Evolutionary conservation across 2,113 vertebrate species (phyloP), one percentile per base, ranked within the genome.

Genomic region (Gobiocypris rarus): DNA sequence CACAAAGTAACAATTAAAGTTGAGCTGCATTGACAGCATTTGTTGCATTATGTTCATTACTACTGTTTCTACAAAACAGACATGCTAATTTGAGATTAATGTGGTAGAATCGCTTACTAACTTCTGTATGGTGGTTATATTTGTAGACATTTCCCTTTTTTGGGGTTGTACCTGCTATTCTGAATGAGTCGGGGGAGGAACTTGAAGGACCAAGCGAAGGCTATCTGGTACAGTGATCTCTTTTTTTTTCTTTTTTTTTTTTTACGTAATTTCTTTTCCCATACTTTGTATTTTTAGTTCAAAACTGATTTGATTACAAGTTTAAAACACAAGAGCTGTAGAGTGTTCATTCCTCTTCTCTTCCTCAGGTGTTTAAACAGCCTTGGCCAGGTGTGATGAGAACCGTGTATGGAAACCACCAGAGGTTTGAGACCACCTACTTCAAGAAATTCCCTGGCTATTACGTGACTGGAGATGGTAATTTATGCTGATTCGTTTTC

Each of bases 331-430:
- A 22, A 34, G 17, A 9, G 15, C 24, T 54, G 17, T 54, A 7
- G 50, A 19, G 52, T 54, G 17, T 54, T 54, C 52, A 22, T 6
- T 50, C 45, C 48, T 54, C 52, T 22, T 31, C n/a, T 84, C n/a
- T 71, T 69, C 31, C 4, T 1, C 91, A 99, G 98, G 98, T 99
- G 43, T 99, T 99, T 81, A 99, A 99, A 85, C 97, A 97, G 93
- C 97, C 98, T n/a, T 99, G 98, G 98, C 98, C 98, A 1, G 97
- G 97, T 3, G 93, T 99, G 84, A 98, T 99, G 97, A 96, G 98
- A 86, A 96, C 97, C 0, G 91, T 99, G 8, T 98, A 96, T 1
- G 92, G 97, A 2, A 96, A 97, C 92, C 96, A 98, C 3, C 90
- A 92, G 87, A 94, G 97, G 28, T 99, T 98, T 83, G 96, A 99